Evolutionary conservation across 2,888 invertebrate genomes (phyloP).

Genomic region (Tipula vernalis): DNA sequence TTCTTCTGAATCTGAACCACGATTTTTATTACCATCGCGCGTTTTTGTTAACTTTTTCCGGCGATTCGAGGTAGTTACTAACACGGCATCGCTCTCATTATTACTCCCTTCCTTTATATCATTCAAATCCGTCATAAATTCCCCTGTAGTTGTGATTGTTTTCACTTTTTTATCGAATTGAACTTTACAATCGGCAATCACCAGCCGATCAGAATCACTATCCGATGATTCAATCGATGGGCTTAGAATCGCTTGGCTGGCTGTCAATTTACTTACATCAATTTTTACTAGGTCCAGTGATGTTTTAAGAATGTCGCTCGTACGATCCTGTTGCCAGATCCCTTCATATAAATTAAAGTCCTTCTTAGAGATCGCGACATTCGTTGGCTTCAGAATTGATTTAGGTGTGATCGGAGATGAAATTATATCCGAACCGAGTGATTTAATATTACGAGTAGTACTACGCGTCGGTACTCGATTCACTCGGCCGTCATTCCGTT

Average conservation of each 20-base stretch:
- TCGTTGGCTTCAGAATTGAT: neutral
- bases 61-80: neutral
- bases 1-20: neutral
- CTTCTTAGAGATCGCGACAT: neutral
- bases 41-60: neutral
- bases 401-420: neutral
- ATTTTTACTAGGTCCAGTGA: neutral
- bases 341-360: neutral
- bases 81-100: neutral
- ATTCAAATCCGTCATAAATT: neutral
- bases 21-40: neutral
- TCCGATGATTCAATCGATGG: neutral
- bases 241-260: neutral
- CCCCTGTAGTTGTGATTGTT: neutral
- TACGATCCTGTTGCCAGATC: neutral
- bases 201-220: neutral
- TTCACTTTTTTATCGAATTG: neutral
- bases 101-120: neutral
- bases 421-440: neutral
- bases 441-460: neutral
- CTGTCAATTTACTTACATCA: neutral
- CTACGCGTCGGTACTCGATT: neutral
- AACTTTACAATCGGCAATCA: neutral
- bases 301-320: neutral
- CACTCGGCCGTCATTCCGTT: neutral